Base-by-base conservation (phyloP, 2,888 invertebrate species). In the Morpho helenor region DNA sequence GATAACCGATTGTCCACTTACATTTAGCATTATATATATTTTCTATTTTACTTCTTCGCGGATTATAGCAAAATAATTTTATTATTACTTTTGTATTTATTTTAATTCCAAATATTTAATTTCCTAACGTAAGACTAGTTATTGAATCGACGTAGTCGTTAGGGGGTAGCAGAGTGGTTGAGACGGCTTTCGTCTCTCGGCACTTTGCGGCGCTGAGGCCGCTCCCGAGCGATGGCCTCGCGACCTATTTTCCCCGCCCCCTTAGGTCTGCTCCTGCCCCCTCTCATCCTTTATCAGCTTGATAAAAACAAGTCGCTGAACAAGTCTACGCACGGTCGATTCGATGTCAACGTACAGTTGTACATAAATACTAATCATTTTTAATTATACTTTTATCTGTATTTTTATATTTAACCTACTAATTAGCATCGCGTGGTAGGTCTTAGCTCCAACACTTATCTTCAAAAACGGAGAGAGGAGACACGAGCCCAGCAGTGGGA, bases 151-250 rank as follows among this genome's bases (percentile, higher is more conserved):
- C 66, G 69, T 67, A 72, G 76, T 82, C 80, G 80, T 68, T 66
- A 72, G 76, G 82, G 31, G 81, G 80, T 77, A 76, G 76, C 66
- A 72, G 67, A 75, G 75, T 68, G 74, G 68, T 73, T 73, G 74
- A 74, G 66, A 62, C 79, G 80, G 79, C 75, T 77, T 52, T 67
- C 76, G 75, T 71, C 10, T 55, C 48, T 48, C 48, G 48, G 48
- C 48, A 43, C 23, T 47, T 40, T 40, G 45, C 49, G 52, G 52
- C 45, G 59, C 74, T 70, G 76, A 77, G 84, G 80, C 80, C 81
- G 79, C 70, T 78, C 77, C 71, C 78, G 87, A 85, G 74, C 86
- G 86, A 76, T 87, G 87, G 81, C 83, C 84, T 69, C 82, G 77
- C 87, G 87, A 85, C 82, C 86, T 82, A 85, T 74, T 82, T 85